Conservation (phyloP, 2,113 vertebrate species). For the Colaptes auratus region DNA sequence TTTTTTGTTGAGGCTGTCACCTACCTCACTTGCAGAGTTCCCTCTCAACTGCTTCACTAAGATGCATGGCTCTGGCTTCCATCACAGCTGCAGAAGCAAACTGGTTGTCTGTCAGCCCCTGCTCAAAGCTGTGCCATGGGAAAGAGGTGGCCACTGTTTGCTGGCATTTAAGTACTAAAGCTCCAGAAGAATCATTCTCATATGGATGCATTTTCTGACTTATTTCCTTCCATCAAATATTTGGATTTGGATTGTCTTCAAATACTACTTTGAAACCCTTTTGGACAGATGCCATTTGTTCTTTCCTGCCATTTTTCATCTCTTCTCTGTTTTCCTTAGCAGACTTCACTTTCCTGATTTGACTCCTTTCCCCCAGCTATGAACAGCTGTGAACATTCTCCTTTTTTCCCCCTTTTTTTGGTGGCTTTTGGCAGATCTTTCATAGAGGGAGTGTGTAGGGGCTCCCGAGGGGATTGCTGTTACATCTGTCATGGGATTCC, state of each 20-base stretch:
- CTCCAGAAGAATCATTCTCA: neutral
- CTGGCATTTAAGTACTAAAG: neutral
- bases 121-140: neutral
- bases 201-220: neutral
- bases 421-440: slow-evolving; percentile 26
- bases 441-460: neutral
- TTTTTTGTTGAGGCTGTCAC: neutral
- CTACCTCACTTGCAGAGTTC: neutral
- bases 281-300: slow-evolving; percentile 4
- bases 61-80: neutral
- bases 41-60: neutral
- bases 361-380: neutral
- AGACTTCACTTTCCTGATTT: neutral
- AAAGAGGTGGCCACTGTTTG: neutral
- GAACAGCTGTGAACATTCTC: neutral
- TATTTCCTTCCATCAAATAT: neutral
- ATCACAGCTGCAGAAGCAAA: neutral
- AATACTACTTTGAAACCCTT: neutral
- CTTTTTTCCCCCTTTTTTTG: neutral
- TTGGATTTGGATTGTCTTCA: neutral
- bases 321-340: neutral
- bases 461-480: neutral
- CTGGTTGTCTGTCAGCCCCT: neutral
- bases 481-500: neutral
- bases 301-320: slow-evolving; percentile 6